Base-by-base conservation (phyloP, 2,888 invertebrate genomes). In the Morpho achilles region DNA sequence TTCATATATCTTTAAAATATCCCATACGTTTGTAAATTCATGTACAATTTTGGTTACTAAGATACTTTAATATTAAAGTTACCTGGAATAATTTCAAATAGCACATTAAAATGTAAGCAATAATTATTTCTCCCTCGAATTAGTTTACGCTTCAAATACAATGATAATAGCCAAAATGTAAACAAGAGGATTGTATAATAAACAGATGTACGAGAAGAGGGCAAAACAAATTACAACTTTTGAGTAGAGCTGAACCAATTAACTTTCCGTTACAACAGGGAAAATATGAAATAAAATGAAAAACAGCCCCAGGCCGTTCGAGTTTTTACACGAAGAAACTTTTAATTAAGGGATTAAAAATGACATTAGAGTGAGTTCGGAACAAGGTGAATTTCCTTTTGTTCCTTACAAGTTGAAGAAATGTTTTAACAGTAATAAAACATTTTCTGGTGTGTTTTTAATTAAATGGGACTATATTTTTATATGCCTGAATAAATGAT, bases 271-370 rank as follows among this genome's bases (percentile, higher is more conserved):
- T 87, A 88, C 87, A 83, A 71, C 76, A 80, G 77, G 73, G 81
- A 76, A 85, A 89, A 87, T 87, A 88, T 88, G 84, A 80, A 87
- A 87, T 84, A 85, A 88, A 88, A 87, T 82, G 84, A 82, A 86
- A 85, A 85, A 85, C 82, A 82, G 80, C 84, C 80, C 72, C 76
- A 76, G 78, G 81, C 77, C 73, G 70, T 64, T 68, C 62, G 75
- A 72, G 73, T 80, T 81, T 85, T 84, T 84, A 77, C 78, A 76
- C 73, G 68, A 77, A 64, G 70, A 79, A 89, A 89, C 84, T 89
- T 89, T 90, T 89, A 90, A 89, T 88, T 88, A 90, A 87, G 84
- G 88, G 85, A 87, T 88, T 87, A 88, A 88, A 55, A 87, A 87
- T 88, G 88, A 86, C 87, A 89, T 87, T 85, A 86, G 76, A 85